phyloP scores from a whole-genome alignment of 2,888 invertebrate species.

The Trichopoda pennipes region DNA sequence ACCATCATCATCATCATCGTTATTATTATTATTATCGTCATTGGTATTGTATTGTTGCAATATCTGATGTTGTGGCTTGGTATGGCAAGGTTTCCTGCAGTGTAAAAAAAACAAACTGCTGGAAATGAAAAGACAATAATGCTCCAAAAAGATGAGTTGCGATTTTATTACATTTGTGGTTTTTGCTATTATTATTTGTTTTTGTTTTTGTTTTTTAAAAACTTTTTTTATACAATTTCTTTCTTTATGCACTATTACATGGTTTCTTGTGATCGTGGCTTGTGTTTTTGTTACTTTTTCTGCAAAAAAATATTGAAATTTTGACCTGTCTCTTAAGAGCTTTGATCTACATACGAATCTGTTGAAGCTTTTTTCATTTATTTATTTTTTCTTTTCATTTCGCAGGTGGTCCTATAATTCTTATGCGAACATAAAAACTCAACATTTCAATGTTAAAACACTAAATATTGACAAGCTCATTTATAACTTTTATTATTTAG shows the following conservation, averaged over 20 bases:
- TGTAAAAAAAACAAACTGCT: not conserved
- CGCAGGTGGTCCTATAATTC: constrained; percentile 67
- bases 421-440: constrained; percentile 39
- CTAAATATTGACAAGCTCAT: constrained; percentile 70
- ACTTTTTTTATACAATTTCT: constrained; percentile 28
- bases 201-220: no score
- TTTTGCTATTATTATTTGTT: constrained; percentile 22
- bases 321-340: constrained; percentile 6
- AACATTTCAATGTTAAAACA: constrained; percentile 62
- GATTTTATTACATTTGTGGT: constrained; percentile 44
- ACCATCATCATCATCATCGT: constrained; percentile 60
- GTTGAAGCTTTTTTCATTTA: constrained; percentile 1
- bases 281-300: not conserved
- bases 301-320: constrained; percentile 1
- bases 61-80: constrained; percentile 17
- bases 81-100: constrained; percentile 1
- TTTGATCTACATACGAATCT: constrained; percentile 32
- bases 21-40: constrained; percentile 48
- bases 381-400: constrained; percentile 7
- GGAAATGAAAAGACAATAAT: constrained; percentile 36
- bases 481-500: constrained; percentile 44
- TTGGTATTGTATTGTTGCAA: constrained; percentile 43
- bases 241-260: constrained; percentile 38
- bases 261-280: not conserved
- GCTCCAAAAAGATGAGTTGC: constrained; percentile 40